Evolutionary conservation across 2,797 vertebrate species (phyloP), one percentile per base, ranked within the genome.

Genomic region (Brotula barbata): DNA sequence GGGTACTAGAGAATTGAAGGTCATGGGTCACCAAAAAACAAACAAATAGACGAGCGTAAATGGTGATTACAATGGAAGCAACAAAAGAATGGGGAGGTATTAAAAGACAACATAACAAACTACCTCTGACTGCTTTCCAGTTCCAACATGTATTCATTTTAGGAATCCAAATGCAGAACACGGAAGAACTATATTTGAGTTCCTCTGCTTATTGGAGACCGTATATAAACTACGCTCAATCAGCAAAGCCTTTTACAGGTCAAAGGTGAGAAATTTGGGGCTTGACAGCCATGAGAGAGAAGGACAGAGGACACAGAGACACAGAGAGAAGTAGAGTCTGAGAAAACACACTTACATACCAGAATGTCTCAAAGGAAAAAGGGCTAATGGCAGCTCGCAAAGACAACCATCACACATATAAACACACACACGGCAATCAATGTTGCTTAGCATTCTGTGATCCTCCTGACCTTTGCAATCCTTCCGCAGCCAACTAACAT

Each of bases 281-380:
- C 61, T 68, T 64, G 77, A 61, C 36, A 19, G 37, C 25, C 54
- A 54, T 11, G 41, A 52, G 33, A 71, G 50, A 52, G 67, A 60
- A 46, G 61, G 25, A 47, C 4, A 33, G 64, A 50, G 43, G 70
- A 78, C 36, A 62, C 49, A 53, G 53, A 21, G 4, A 28, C 25
- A 28, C 25, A 28, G 4, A 28, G 6, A 33, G 2, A 33, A 36
- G 25, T 17, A 11, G 10, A 73, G 63, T 73, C 71, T 66, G 71
- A 83, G 85, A 82, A 80, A 69, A 81, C 52, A 44, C 28, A 63
- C 58, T 77, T 45, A 71, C 36, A 58, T 57, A 50, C 20, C 36
- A 15, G 43, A n/a, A 16, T 44, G 60, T 78, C 70, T 57, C 68
- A 36, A 2, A 64, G 56, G 63, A 63, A 22, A 52, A 33, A 25